Evolutionary conservation across 2,113 vertebrate species (phyloP), one percentile per base, ranked within the genome.

Genomic region (Triplophysa tibetana): DNA sequence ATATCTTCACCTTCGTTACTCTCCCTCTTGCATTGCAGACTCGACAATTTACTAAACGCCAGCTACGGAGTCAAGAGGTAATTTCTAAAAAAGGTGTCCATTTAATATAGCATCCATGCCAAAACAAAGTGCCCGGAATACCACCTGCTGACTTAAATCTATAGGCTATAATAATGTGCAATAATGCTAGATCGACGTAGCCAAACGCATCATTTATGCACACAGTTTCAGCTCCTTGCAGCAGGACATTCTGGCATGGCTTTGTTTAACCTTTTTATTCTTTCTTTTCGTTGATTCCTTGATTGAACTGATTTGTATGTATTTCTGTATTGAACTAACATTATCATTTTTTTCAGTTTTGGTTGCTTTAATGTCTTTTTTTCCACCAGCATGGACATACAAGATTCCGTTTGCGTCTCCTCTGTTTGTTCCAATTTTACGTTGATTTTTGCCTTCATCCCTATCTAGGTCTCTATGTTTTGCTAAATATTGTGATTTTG

Each of bases 31-130:
- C 91, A 91, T 93, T 93, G 91, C 95, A 98, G 96, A 94, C 95
- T 98, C 91, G 96, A 98, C 96, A 98, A 97, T 93, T 94, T 98
- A 95, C 95, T 97, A 94, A 98, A 98, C 90, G 96, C 96, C 96
- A 97, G 95, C 91, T 98, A 98, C 81, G 96, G 96, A 91, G 96
- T 98, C 89, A 98, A 98, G 95, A 98, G 96, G 96, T 98, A 97
- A 97, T 92, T 92, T 89, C 84, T 90, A 91, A 79, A 81, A 76
- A 79, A 92, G 91, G 91, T 92, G 90, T 93, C 88, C 88, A 89
- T 91, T 80, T 29, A 38, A 7, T 90, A 92, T 91, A 92, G 91
- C 91, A 92, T 92, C 89, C 91, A 93, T 91, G 88, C 90, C 90
- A 91, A 88, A 93, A 92, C 92, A 93, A 92, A 93, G 92, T 89